Percentiles rank a stretch among this genome's conserved stretches.
Evolutionary conservation across 2,113 vertebrate genomes (phyloP).

Genomic region (Rhodinocichla rosea): DNA sequence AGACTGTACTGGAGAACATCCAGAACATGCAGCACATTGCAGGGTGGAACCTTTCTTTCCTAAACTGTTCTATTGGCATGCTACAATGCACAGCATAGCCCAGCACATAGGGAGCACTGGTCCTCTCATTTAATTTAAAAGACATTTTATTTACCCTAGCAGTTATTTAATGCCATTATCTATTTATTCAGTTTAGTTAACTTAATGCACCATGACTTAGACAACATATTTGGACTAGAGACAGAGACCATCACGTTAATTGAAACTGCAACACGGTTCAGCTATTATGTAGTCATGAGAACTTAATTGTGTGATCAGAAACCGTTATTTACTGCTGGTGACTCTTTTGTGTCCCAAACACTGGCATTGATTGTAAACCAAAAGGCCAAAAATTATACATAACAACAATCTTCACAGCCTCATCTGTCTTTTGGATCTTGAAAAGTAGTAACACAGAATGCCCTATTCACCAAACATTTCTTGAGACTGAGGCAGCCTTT

Average conservation of each 20-base stretch:
- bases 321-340: background rate
- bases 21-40: background rate
- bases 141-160: background rate
- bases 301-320: conserved; percentile 24
- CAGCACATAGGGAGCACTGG: background rate
- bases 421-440: background rate
- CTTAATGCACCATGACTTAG: background rate
- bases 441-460: background rate
- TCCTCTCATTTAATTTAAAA: background rate
- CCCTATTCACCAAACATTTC: background rate
- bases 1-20: background rate
- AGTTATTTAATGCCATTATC: background rate
- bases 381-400: background rate
- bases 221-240: background rate
- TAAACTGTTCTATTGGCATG: background rate
- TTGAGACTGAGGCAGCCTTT: background rate
- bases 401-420: background rate
- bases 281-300: background rate
- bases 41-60: background rate
- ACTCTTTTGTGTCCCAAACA: background rate
- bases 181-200: background rate
- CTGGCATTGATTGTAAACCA: background rate
- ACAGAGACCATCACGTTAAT: background rate
- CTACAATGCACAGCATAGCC: background rate
- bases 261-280: background rate